phyloP scores from a whole-genome alignment of 2,113 vertebrate genomes.

The Hippocampus comes region DNA sequence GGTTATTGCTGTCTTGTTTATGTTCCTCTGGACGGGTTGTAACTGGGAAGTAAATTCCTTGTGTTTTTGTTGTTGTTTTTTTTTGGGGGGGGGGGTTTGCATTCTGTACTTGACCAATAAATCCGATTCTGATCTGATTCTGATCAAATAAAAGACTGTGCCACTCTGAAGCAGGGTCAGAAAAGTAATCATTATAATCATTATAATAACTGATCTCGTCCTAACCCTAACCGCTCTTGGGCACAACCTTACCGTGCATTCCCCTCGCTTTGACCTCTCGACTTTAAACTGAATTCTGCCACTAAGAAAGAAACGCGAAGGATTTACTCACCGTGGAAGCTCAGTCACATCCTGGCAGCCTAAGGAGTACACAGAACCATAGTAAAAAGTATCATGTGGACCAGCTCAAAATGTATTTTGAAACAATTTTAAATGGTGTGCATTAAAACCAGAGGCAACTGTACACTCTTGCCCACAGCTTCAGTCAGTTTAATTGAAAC shows the following conservation, averaged over 20 bases:
- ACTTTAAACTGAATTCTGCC: not conserved
- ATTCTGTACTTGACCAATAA: too few relatives aligned
- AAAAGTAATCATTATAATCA: not conserved
- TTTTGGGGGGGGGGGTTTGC: too few relatives aligned
- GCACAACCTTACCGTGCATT: not conserved
- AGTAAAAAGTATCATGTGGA: not conserved
- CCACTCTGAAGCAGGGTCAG: not conserved
- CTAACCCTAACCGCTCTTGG: not conserved
- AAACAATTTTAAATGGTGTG: not conserved
- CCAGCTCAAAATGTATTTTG: not conserved
- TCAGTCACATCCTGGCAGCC: constrained; percentile 40
- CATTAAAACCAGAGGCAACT: not conserved
- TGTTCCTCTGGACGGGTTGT: too few relatives aligned
- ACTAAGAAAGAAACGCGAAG: not conserved
- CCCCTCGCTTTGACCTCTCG: not conserved
- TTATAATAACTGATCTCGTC: not conserved
- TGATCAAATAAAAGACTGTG: too few relatives aligned
- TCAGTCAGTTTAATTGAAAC: not conserved
- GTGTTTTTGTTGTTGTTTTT: too few relatives aligned
- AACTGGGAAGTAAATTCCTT: too few relatives aligned
- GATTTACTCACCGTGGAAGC: constrained; percentile 48
- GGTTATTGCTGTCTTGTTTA: too few relatives aligned
- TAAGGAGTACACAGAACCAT: constrained; percentile 21
- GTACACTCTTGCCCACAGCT: not conserved
- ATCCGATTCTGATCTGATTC: too few relatives aligned